Evolutionary conservation across 2,888 invertebrate genomes (phyloP).

Genomic region (Melolontha melolontha): DNA sequence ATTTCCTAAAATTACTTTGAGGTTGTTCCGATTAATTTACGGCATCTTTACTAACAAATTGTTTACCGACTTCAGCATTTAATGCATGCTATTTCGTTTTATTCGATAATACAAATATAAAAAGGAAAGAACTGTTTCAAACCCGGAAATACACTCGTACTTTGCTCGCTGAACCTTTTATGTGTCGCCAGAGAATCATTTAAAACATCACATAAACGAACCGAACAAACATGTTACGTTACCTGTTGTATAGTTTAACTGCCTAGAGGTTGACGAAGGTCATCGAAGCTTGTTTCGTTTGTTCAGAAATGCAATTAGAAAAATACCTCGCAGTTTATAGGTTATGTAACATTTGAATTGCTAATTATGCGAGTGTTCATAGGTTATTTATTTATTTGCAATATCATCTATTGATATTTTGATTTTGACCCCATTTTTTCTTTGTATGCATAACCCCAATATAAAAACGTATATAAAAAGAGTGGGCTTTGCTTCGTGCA

Average conservation of each 20-base stretch:
- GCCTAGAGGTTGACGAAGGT: slow-evolving; percentile 18
- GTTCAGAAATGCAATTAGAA: slow-evolving; percentile 2
- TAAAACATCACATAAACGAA: background rate
- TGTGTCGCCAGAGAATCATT: background rate
- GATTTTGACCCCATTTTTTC: too few species aligned
- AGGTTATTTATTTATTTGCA: too few species aligned
- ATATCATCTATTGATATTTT: too few species aligned
- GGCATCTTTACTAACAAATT: too few species aligned
- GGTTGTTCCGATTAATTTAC: too few species aligned
- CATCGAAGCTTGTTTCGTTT: slow-evolving; percentile 5
- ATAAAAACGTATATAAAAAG: too few species aligned
- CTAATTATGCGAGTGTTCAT: background rate
- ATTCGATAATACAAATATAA: background rate
- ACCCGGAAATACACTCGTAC: slow-evolving; percentile 10
- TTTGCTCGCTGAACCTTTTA: background rate
- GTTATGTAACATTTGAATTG: slow-evolving; percentile 2
- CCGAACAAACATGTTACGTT: background rate
- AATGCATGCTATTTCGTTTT: too few species aligned
- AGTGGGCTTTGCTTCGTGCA: too few species aligned
- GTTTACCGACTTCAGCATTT: too few species aligned
- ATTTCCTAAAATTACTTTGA: too few species aligned
- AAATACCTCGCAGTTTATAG: background rate
- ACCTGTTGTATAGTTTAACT: slow-evolving; percentile 7
- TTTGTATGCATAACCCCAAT: too few species aligned
- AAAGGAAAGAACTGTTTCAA: slow-evolving; percentile 2